Percentiles rank a stretch among this genome's conserved stretches.
Evolutionary conservation across 2,113 vertebrate genomes (phyloP).

Genomic region (Ochotona princeps): DNA sequence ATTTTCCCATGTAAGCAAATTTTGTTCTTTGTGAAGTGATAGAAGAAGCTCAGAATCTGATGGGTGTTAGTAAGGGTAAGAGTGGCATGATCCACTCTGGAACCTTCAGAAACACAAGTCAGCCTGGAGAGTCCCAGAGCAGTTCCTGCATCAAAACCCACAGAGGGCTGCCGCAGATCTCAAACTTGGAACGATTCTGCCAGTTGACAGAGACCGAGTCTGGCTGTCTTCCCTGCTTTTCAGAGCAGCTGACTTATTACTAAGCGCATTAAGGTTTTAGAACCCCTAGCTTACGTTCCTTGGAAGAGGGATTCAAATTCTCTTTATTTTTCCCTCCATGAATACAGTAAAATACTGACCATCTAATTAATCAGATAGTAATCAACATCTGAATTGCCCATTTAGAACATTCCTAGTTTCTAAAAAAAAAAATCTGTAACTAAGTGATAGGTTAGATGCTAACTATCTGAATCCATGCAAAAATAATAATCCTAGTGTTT

Average conservation of each 20-base stretch:
- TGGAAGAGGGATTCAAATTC: conserved; percentile 37
- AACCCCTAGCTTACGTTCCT: not conserved
- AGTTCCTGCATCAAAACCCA: not conserved
- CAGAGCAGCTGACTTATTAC: not conserved
- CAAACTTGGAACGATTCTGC: not conserved
- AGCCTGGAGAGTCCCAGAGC: not conserved
- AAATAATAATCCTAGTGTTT: not conserved
- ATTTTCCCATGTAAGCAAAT: conserved; percentile 3
- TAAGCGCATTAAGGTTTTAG: not conserved
- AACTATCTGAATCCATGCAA: conserved; percentile 12
- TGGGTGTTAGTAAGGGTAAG: not conserved
- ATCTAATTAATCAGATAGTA: not conserved
- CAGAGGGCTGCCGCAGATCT: not conserved
- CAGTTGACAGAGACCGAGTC: not conserved
- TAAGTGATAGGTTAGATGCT: conserved; percentile 17
- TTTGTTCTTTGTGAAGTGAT: not conserved
- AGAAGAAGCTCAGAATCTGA: conserved; percentile 13
- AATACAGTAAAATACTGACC: conserved; percentile 45
- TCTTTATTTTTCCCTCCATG: conserved; percentile 2
- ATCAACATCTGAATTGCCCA: not conserved
- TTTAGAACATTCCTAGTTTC: not conserved
- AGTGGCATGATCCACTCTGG: not conserved
- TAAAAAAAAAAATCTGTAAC: conserved; percentile 11
- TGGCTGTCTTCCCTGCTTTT: conserved; percentile 35
- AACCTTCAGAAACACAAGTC: not conserved